Base-by-base conservation (phyloP, 2,113 vertebrate species). In the Clarias macrocephalus region DNA sequence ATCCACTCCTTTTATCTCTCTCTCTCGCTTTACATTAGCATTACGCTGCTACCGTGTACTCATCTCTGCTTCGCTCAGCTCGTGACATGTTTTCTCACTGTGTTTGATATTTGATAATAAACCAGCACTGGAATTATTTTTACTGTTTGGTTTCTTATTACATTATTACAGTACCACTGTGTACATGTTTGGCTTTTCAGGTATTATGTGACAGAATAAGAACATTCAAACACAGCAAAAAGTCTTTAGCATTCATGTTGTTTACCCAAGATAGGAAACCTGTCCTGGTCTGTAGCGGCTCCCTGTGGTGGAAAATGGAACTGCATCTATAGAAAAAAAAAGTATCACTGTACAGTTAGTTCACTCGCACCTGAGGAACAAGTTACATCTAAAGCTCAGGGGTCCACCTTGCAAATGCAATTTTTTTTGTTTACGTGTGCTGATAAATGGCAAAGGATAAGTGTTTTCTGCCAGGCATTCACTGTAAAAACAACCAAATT, bases 81-180 rank as follows among this genome's bases (percentile, higher is more conserved):
- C 89, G 84, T 90, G 88, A 91, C 85, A 89, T 90, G 89, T 91
- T 92, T 92, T 91, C 81, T 81, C 91, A 92, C 90, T 91, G 90
- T 92, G 90, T 92, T 92, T 90, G 91, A 91, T 92, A 92, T 89
- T 89, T 89, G 88, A 89, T 89, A 89, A 92, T 92, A 92, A 92
- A 92, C 88, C 87, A 90, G 88, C 87, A 89, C 88, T 90, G 86
- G 85, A 91, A 88, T 88, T 86, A 84, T 88, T 88, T 48, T 81
- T 33, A 25, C 21, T 82, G 79, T 82, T 52, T 59, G 10, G 23
- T 82, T 81, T 81, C 54, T 80, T 13, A 66, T 66, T 11, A 56
- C 6, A 57, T 10, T 68, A 66, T 66, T 11, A 56, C 6, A 57
- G 7, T 68, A n/a, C 60, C 33, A 56, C 52, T 80, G 52, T 37